phyloP scores from a whole-genome alignment of 2,797 vertebrate genomes.

The Clarias laeviceps region DNA sequence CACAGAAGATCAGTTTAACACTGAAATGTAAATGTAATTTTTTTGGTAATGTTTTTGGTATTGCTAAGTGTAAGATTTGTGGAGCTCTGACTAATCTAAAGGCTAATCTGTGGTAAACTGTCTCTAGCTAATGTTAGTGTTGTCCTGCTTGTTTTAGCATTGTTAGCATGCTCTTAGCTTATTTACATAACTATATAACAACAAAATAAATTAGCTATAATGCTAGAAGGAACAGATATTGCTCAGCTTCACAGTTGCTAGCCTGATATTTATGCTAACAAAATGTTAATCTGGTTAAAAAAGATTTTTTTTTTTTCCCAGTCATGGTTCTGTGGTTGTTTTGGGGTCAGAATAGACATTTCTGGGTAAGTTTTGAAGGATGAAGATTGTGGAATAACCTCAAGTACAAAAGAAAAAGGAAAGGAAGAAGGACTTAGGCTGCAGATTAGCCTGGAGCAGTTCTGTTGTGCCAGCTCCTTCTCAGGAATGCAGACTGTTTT shows the following conservation, averaged over 20 bases:
- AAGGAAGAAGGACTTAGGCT: neutral
- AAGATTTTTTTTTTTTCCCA: neutral
- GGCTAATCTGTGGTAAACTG: neutral
- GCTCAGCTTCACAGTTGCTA: neutral
- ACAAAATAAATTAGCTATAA: neutral
- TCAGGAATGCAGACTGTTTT: conserved; percentile 48
- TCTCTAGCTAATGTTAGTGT: neutral
- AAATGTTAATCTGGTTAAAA: neutral
- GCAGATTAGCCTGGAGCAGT: conserved; percentile 11
- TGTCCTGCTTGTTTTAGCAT: neutral
- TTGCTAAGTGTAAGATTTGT: neutral
- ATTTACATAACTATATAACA: neutral
- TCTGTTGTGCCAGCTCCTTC: conserved; percentile 36
- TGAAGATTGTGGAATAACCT: neutral
- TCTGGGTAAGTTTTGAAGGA: neutral
- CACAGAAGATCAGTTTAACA: no score
- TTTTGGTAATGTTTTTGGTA: neutral
- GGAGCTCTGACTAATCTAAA: neutral
- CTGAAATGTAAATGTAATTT: no score
- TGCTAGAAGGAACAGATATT: neutral
- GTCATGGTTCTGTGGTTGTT: neutral
- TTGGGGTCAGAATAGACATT: neutral
- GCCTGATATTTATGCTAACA: neutral
- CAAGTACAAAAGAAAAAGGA: neutral
- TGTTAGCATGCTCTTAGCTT: neutral